Evolutionary conservation across 2,888 invertebrate species (phyloP).

Genomic region (Dinocampus coccinellae): DNA sequence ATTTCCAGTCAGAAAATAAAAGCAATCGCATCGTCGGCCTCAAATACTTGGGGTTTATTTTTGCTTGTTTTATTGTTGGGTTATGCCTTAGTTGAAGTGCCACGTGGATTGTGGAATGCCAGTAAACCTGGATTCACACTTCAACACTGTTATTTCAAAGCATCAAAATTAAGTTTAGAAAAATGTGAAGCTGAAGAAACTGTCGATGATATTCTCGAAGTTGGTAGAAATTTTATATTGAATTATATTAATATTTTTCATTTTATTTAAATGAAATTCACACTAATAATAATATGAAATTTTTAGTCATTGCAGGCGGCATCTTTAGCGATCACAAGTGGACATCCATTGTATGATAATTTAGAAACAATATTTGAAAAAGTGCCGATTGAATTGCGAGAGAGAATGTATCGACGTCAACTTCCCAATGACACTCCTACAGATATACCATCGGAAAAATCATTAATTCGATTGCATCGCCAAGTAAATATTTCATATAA

Average conservation of each 20-base stretch:
- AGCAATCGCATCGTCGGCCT: conserved; percentile 97
- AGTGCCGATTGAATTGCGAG: conserved; percentile 83
- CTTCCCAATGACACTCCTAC: conserved; percentile 74
- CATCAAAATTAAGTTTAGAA: conserved; percentile 93
- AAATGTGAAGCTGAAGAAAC: conserved; percentile 98
- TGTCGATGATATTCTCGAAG: conserved; percentile 94
- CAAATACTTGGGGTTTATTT: conserved; percentile 99
- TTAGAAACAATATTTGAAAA: conserved; percentile 92
- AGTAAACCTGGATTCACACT: conserved; percentile 88
- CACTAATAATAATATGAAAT: conserved; percentile 22
- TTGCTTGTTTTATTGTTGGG: conserved; percentile 91
- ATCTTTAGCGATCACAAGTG: conserved; percentile 80
- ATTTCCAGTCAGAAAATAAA: conserved; percentile 83
- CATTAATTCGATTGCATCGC: conserved; percentile 90
- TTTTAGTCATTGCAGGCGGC: conserved; percentile 86
- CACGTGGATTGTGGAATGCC: conserved; percentile 91
- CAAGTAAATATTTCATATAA: conserved; percentile 74
- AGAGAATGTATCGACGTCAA: conserved; percentile 78
- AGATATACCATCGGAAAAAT: conserved; percentile 83
- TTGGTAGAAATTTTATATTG: conserved; percentile 63
- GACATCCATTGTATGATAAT: conserved; percentile 81
- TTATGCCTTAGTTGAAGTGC: conserved; percentile 97
- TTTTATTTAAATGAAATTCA: neutral
- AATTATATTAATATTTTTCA: neutral
- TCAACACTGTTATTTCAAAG: conserved; percentile 91